A percentile compares a stretch with the other conserved stretches of the same genome.
These are phyloP conservation scores for Acleris holmiana DNA, from an alignment of 2,888 invertebrate genomes.

Conservation along the genomic window DNA sequence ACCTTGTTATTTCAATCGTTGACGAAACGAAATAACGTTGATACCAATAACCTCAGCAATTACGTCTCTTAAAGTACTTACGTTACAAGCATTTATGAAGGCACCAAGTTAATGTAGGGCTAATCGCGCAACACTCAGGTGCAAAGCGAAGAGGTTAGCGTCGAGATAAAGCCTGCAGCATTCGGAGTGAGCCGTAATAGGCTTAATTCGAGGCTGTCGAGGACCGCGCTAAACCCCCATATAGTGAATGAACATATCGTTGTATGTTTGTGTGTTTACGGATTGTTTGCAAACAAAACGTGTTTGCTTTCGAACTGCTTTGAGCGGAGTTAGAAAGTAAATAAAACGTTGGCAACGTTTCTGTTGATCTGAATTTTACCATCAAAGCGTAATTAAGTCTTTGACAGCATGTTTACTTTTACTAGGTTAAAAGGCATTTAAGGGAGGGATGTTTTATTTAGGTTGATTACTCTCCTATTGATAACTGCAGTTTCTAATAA, in stretches of 20 bases:
- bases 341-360: conserved; percentile 8
- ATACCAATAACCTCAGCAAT: background rate
- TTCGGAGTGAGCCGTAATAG: conserved; percentile 50
- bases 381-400: conserved; percentile 7
- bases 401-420: background rate
- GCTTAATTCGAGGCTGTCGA: conserved; percentile 8
- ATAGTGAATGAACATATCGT: background rate
- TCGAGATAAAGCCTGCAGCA: conserved; percentile 49
- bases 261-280: conserved; percentile 15
- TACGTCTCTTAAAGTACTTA: background rate
- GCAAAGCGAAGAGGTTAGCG: conserved; percentile 42
- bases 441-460: conserved; percentile 4
- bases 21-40: background rate
- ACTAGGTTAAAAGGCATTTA: conserved; percentile 2
- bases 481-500: conserved; percentile 23
- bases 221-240: background rate
- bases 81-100: conserved; percentile 11
- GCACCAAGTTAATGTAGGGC: conserved; percentile 7
- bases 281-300: conserved; percentile 28
- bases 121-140: conserved; percentile 7
- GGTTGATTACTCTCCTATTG: conserved; percentile 26
- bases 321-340: conserved; percentile 26
- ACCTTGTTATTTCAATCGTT: too few species aligned
- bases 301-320: conserved; percentile 16
- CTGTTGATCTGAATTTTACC: conserved; percentile 22